These are phyloP conservation scores for Epinephelus malabaricus DNA, from an alignment of 2,797 vertebrate genomes.

Conservation along the genomic window DNA sequence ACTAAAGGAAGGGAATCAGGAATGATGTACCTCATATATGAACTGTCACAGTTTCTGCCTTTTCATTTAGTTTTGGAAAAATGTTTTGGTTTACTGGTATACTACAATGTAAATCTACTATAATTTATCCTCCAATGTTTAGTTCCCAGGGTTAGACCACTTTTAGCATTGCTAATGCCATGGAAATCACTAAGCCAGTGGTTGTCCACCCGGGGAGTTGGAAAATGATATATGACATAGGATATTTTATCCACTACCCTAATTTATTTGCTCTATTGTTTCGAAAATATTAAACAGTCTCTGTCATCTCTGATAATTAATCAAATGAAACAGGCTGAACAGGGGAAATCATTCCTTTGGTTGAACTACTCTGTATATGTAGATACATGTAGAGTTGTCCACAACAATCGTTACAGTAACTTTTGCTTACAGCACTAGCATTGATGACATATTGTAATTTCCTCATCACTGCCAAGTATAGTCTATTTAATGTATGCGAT, in stretches of 20 bases:
- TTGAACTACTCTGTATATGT: not conserved
- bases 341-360: not conserved
- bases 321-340: not conserved
- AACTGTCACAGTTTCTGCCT: slow-evolving; percentile 2
- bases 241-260: not conserved
- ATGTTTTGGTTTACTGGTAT: not conserved
- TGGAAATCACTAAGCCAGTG: not conserved
- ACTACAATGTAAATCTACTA: not conserved
- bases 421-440: no score
- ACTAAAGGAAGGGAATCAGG: not conserved
- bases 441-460: no score
- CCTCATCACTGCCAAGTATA: no score
- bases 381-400: not conserved
- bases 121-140: not conserved
- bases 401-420: no score
- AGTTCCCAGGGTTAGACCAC: slow-evolving; percentile 1
- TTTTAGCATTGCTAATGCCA: slow-evolving; percentile 7
- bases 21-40: not conserved
- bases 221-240: not conserved
- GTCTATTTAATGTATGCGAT: no score
- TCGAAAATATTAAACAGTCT: not conserved
- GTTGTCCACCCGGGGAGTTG: not conserved
- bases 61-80: slow-evolving; percentile 8
- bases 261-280: not conserved
- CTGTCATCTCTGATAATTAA: slow-evolving; percentile 14